phyloP scores from a whole-genome alignment of 2,797 vertebrate genomes.

The Lacerta bilineata region DNA sequence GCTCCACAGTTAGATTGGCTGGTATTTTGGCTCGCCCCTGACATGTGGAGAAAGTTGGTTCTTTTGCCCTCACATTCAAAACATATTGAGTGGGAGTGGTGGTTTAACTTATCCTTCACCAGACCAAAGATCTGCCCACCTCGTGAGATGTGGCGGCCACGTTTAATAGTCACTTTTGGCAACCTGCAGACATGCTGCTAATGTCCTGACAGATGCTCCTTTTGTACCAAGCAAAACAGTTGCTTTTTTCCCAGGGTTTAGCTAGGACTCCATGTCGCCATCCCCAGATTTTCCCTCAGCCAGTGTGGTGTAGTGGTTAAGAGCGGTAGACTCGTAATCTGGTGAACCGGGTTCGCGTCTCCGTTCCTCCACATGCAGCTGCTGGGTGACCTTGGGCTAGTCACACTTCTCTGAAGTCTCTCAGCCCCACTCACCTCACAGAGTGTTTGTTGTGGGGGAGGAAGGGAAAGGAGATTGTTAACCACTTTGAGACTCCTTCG shows the following conservation, averaged over 20 bases:
- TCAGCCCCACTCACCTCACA: no score
- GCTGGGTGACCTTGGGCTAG: no score
- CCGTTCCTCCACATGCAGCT: no score
- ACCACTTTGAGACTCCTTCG: no score
- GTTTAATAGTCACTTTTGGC: background rate
- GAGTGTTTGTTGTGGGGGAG: no score
- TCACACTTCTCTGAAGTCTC: no score
- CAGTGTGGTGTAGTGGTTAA: no score
- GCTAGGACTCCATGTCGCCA: background rate
- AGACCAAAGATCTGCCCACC: background rate
- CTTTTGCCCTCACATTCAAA: background rate
- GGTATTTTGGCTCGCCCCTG: background rate
- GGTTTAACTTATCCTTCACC: background rate
- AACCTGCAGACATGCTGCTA: background rate
- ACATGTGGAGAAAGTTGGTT: no score
- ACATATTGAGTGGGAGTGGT: background rate
- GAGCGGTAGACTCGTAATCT: no score
- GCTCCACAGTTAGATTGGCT: background rate
- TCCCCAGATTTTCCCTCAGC: background rate
- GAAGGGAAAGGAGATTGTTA: no score
- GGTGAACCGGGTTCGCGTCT: no score
- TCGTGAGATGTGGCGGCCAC: no score
- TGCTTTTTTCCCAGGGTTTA: background rate
- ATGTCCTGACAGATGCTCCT: background rate
- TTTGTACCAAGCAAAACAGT: background rate